These are phyloP conservation scores for Porites lutea DNA, from an alignment of 64 coral and sea anemone species.

Conservation along the genomic window DNA sequence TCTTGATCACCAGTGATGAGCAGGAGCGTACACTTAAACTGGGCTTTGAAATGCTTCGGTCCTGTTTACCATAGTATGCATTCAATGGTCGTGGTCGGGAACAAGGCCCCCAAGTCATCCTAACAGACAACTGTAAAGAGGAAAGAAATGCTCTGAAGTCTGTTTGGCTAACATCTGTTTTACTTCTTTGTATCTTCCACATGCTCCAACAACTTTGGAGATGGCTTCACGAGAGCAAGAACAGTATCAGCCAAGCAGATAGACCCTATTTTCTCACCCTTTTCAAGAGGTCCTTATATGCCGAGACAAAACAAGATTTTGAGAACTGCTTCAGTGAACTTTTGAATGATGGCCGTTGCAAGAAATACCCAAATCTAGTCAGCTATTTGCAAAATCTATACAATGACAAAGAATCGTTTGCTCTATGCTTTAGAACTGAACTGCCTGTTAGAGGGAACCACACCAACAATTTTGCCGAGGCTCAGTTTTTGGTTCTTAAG, in stretches of 20 bases:
- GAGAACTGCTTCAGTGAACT: slow-evolving; percentile 73
- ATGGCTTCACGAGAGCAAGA: slow-evolving; percentile 67
- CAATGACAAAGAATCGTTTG: slow-evolving; percentile 76
- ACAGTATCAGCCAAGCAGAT: slow-evolving; percentile 72
- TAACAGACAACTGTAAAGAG: slow-evolving; percentile 85
- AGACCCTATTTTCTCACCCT: slow-evolving; percentile 64
- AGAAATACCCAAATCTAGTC: slow-evolving; percentile 62
- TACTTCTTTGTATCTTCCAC: slow-evolving; percentile 80
- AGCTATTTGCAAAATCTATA: slow-evolving; percentile 73
- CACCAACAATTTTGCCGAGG: slow-evolving; percentile 81
- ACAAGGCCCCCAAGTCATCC: slow-evolving; percentile 59
- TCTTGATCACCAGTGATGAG: slow-evolving; percentile 72
- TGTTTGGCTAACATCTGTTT: slow-evolving; percentile 68
- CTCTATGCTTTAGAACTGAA: slow-evolving; percentile 76
- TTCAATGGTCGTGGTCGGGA: slow-evolving; percentile 60
- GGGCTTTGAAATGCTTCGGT: slow-evolving; percentile 50
- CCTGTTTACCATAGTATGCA: slow-evolving; percentile 59
- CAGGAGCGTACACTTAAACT: slow-evolving; percentile 45
- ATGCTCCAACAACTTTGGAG: slow-evolving; percentile 82
- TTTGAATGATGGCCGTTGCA: slow-evolving; percentile 58
- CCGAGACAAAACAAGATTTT: slow-evolving; percentile 71
- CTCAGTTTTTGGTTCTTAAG: slow-evolving; percentile 78
- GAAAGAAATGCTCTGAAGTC: slow-evolving; percentile 72
- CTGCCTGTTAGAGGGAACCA: slow-evolving; percentile 78
- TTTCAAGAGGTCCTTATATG: slow-evolving; percentile 82